phyloP scores from a whole-genome alignment of 2,797 vertebrate species.

The Diceros bicornis region DNA sequence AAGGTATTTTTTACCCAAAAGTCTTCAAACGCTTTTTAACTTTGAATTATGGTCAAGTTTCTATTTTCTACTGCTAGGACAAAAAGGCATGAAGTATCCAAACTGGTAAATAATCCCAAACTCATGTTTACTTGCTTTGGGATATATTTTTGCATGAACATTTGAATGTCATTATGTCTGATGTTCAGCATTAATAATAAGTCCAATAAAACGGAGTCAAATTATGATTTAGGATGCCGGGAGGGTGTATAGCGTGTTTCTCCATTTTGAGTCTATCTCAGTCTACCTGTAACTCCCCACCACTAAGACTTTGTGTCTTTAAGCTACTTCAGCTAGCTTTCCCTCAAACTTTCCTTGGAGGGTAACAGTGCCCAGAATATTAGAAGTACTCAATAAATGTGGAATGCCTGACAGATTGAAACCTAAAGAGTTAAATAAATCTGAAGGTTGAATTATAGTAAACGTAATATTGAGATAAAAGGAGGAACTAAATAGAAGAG shows the following conservation, averaged over 20 bases:
- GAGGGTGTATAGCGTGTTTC: background rate
- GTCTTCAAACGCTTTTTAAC: background rate
- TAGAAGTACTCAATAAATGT: background rate
- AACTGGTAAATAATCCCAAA: background rate
- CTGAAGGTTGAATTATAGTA: background rate
- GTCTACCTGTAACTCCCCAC: background rate
- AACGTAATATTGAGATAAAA: background rate
- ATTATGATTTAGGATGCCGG: background rate
- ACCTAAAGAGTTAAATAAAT: background rate
- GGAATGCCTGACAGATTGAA: background rate
- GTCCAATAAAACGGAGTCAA: background rate
- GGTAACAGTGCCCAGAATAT: background rate
- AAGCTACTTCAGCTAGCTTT: background rate
- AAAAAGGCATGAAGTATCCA: background rate
- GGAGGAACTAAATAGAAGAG: background rate
- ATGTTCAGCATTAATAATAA: background rate
- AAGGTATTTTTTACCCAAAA: background rate
- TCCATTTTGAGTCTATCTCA: background rate
- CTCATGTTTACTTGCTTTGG: background rate
- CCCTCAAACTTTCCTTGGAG: background rate
- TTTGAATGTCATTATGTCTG: background rate
- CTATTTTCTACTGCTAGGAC: background rate
- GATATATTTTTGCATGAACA: background rate
- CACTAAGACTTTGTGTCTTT: background rate
- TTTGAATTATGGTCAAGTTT: background rate